These are phyloP conservation scores for Ambastaia sidthimunki DNA, from an alignment of 2,797 vertebrate species.

Conservation along the genomic window DNA sequence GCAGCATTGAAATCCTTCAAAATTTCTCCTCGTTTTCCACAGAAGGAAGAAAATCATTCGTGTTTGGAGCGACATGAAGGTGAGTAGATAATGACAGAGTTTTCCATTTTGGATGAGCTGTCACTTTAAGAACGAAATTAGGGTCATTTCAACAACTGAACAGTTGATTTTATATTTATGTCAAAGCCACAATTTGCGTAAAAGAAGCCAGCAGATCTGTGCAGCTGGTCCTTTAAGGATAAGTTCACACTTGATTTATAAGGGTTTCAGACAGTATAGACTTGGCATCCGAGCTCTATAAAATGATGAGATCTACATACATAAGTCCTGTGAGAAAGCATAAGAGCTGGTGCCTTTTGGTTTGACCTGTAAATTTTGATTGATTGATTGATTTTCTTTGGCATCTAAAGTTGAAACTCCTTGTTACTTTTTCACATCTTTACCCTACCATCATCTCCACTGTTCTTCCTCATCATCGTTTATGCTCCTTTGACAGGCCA, in stretches of 20 bases:
- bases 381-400: slow-evolving; percentile 8
- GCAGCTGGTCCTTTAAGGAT: slow-evolving; percentile 5
- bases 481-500: slow-evolving; percentile 50
- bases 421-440: slow-evolving; percentile 33
- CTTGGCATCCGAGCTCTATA: slow-evolving; percentile 7
- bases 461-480: neutral
- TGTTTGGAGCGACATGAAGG: too few relatives aligned
- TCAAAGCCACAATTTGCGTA: neutral
- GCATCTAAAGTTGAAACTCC: slow-evolving; percentile 7
- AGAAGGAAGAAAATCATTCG: too few relatives aligned
- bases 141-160: too few relatives aligned
- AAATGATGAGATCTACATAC: slow-evolving; percentile 14
- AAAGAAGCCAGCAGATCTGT: neutral
- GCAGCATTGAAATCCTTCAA: too few relatives aligned
- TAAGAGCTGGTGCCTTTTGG: neutral
- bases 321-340: slow-evolving; percentile 29
- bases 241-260: slow-evolving; percentile 40
- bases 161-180: neutral
- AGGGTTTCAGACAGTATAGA: neutral
- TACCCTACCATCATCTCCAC: slow-evolving; percentile 36
- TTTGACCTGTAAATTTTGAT: slow-evolving; percentile 30
- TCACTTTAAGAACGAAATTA: too few relatives aligned
- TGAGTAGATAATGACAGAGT: too few relatives aligned
- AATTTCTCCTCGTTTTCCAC: too few relatives aligned
- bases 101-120: too few relatives aligned